Conservation (phyloP, 2,797 vertebrate species). For the Sebastolobus altivelis region DNA sequence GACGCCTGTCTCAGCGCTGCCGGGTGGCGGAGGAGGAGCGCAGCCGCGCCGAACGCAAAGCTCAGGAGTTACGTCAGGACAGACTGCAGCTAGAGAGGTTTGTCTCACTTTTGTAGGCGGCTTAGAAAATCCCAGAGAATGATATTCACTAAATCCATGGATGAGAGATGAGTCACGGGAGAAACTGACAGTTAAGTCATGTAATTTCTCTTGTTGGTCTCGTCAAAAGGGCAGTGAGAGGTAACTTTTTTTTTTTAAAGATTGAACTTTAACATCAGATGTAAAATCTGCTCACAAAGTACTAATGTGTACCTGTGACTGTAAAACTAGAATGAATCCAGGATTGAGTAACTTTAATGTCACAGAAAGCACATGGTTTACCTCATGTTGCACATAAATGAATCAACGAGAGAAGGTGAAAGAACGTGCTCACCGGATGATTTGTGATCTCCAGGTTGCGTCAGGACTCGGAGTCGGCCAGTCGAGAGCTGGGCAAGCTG, state of each 20-base stretch:
- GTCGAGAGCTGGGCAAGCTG: constrained; percentile 89
- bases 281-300: background rate
- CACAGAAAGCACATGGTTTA: background rate
- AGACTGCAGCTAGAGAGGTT: constrained; percentile 89
- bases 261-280: background rate
- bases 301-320: background rate
- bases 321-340: background rate
- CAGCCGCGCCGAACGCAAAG: constrained; percentile 84
- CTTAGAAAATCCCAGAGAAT: background rate
- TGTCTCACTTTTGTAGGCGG: background rate
- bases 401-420: constrained; percentile 10
- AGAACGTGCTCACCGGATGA: background rate
- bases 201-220: no score
- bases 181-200: background rate
- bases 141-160: background rate
- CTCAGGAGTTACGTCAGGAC: constrained; percentile 87
- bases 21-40: constrained; percentile 91
- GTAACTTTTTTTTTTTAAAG: background rate
- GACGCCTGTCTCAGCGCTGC: constrained; percentile 91
- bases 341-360: background rate
- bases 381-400: background rate
- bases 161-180: background rate
- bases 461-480: constrained; percentile 87
- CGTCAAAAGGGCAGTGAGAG: background rate
- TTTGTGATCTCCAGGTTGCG: constrained; percentile 81